phyloP scores from a whole-genome alignment of 2,113 vertebrate genomes.

The Otus sunia region DNA sequence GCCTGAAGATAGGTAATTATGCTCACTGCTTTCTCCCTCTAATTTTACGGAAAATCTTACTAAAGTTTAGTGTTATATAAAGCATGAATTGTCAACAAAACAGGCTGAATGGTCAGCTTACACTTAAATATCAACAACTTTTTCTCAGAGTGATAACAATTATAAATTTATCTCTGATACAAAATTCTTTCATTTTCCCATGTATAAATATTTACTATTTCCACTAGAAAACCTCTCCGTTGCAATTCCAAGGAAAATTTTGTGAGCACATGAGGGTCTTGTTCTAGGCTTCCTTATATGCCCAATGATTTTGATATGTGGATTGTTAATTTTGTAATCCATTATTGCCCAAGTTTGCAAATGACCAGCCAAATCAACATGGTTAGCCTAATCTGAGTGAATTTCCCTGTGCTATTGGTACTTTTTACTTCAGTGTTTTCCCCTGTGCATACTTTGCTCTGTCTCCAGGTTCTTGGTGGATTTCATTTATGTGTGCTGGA shows the following conservation, averaged over 20 bases:
- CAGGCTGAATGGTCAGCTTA: neutral
- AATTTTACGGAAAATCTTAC: neutral
- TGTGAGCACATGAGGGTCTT: neutral
- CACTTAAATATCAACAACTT: neutral
- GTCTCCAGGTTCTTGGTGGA: neutral
- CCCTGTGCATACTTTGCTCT: neutral
- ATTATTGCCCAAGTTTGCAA: neutral
- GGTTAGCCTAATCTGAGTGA: neutral
- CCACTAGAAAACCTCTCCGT: neutral
- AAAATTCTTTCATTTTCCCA: neutral
- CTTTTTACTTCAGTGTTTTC: neutral
- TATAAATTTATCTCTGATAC: neutral
- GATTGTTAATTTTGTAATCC: neutral
- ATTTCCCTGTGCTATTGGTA: neutral
- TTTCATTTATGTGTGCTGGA: neutral
- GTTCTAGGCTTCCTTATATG: neutral
- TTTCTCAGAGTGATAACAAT: neutral
- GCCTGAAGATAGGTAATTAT: neutral
- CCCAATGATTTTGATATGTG: rapidly evolving
- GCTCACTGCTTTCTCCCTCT: neutral
- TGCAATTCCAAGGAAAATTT: neutral
- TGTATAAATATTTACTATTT: neutral
- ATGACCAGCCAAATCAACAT: neutral
- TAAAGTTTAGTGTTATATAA: neutral
- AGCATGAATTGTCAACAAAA: neutral